A percentile compares a stretch with the other conserved stretches of the same genome.
These are phyloP conservation scores for Sebastes trivittatus DNA, from an alignment of 2,797 vertebrate species.

Conservation along the genomic window DNA sequence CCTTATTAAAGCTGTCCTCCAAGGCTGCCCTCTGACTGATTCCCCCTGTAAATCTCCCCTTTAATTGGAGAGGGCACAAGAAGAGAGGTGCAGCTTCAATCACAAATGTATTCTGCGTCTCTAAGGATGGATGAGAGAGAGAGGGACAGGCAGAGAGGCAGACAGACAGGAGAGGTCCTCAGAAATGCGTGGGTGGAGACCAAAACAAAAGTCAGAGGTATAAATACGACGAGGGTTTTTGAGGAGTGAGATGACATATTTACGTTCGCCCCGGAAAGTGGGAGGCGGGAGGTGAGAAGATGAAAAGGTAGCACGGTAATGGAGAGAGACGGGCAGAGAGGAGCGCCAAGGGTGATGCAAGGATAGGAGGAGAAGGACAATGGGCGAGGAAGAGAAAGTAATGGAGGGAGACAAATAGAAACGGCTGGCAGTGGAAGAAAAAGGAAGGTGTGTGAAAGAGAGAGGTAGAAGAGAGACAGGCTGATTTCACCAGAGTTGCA, in stretches of 20 bases:
- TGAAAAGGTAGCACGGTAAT: constrained; percentile 68
- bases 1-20: constrained; percentile 83
- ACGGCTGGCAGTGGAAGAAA: constrained; percentile 65
- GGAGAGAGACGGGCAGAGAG: constrained; percentile 60
- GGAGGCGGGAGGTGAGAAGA: constrained; percentile 58
- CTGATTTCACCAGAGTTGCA: constrained; percentile 81
- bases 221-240: constrained; percentile 57
- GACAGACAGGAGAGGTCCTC: constrained; percentile 1
- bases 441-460: constrained; percentile 15
- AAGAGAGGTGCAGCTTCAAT: constrained; percentile 68
- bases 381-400: constrained; percentile 66
- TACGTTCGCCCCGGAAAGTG: constrained; percentile 59
- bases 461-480: constrained; percentile 58
- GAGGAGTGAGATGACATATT: constrained; percentile 69
- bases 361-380: constrained; percentile 70
- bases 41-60: constrained; percentile 81
- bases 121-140: constrained; percentile 10
- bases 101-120: constrained; percentile 65
- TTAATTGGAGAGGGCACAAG: constrained; percentile 81
- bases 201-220: constrained; percentile 53
- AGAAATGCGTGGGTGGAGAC: constrained; percentile 46
- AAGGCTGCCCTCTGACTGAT: constrained; percentile 78
- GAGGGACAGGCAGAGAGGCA: background rate
- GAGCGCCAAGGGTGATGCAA: constrained; percentile 65
- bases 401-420: constrained; percentile 75